Evolutionary conservation across 2,113 vertebrate genomes (phyloP), one percentile per base, ranked within the genome.

Genomic region (Uria lomvia): DNA sequence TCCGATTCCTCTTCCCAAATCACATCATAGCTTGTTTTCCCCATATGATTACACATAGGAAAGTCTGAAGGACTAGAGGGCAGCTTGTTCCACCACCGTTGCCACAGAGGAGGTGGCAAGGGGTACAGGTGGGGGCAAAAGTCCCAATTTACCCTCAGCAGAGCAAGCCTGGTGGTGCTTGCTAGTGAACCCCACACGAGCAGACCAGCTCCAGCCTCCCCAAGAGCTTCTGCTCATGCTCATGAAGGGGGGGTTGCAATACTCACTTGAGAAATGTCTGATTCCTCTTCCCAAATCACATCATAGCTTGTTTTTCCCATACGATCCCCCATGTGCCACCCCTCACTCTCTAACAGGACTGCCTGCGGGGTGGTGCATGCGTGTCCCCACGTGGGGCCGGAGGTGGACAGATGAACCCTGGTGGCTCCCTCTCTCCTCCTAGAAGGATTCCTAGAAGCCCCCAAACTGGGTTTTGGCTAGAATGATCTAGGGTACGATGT

Each of bases 291-390:
- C 77, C 36, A 83, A 63, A 59, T 34, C 6, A 7, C 52, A 43
- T 19, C 55, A 15, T 5, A 27, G 1, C 15, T 68, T 74, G 22
- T 2, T 15, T 68, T 88, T 84, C 32, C 45, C 42, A 7, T 60
- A 12, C 1, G 1, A n/a, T 71, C 59, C 11, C 27, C 24, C n/a
- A 15, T 0, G 8, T 0, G 5, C 17, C 2, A 0, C 30, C 27
- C 26, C 17, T 8, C 7, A 0, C 15, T n/a, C 34, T 27, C 58
- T 36, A 18, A 24, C 30, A 73, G 34, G 13, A 22, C 17, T 45
- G 14, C 2, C 79, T 47, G 27, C 8, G 32, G 36, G 9, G 11
- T 29, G 15, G 12, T 11, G 6, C 1, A 0, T 36, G 38, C 3
- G 0, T 14, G 12, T 12, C 27, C 26, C 36, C 59, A 2, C 0